These are phyloP conservation scores for Pyrrhosoma nymphula DNA, from an alignment of 2,888 invertebrate genomes.

Conservation along the genomic window DNA sequence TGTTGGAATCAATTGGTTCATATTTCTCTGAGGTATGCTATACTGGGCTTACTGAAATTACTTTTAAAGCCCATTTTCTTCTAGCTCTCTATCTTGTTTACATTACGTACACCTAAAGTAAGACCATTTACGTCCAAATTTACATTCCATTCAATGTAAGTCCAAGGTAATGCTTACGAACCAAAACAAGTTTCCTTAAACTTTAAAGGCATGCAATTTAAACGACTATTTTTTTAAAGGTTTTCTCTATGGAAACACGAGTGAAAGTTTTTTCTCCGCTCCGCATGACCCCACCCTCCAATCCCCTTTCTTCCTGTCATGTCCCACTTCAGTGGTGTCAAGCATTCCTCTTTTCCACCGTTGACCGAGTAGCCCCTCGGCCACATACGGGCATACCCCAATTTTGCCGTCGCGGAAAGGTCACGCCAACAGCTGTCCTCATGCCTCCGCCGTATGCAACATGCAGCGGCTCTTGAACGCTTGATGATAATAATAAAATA, in stretches of 20 bases:
- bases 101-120: background rate
- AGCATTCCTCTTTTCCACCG: background rate
- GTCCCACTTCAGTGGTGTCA: slow-evolving; percentile 15
- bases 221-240: background rate
- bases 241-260: background rate
- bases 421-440: background rate
- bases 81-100: too few relatives aligned
- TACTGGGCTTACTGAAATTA: too few relatives aligned
- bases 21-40: too few relatives aligned
- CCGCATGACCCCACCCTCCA: slow-evolving; percentile 20
- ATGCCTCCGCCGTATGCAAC: background rate
- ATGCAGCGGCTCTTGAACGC: background rate
- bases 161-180: background rate
- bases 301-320: slow-evolving; percentile 7
- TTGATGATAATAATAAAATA: background rate
- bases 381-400: slow-evolving; percentile 25
- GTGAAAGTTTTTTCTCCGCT: slow-evolving; percentile 21
- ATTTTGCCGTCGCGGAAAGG: background rate
- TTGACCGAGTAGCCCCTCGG: slow-evolving; percentile 3
- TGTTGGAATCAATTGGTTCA: too few relatives aligned
- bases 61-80: too few relatives aligned
- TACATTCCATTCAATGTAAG: background rate
- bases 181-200: background rate
- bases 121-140: too few relatives aligned
- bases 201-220: background rate